Evolutionary conservation across 2,797 vertebrate genomes (phyloP), one percentile per base, ranked within the genome.

Genomic region (Sebastes steindachneri): DNA sequence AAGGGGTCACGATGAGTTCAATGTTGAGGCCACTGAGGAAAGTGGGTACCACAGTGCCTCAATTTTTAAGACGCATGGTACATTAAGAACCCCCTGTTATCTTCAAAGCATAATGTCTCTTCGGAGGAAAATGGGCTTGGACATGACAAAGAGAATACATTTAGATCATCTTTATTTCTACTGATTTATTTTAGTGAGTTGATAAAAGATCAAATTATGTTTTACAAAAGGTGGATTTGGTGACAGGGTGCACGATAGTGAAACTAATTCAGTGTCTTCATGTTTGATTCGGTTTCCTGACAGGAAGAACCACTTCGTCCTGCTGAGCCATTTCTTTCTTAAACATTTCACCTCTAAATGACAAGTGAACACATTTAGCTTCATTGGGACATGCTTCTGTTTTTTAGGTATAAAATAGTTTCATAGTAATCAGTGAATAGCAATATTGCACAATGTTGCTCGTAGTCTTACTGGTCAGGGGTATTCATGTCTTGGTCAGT

Each of bases 1-100:
- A 53, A 75, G 23, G 79, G 74, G 78, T 90, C 51, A 26, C 7
- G 7, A 41, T 33, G 21, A 88, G 87, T 75, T 88, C 82, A 86
- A 21, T 21, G 21, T 37, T 60, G 31, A 55, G 33, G 29, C 25
- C 45, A 7, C 63, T 17, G 48, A 80, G 28, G 35, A 85, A 85
- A 63, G 64, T 17, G 31, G 26, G 12, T 11, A 5, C 26, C 19
- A 5, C n/a, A 3, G 14, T 65, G 35, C 12, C 9, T 19, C 23
- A 7, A 5, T 55, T 53, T 65, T 7, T 6, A 73, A 66, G 26
- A 71, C 0, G 9, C 6, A 28, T 15, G 10, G 4, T 29, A 17
- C 31, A 72, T 58, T n/a, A 53, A 25, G 10, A 60, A 5, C 7
- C 5, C 14, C 9, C 63, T 68, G 15, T 74, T 76, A 85, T 84